Base-by-base conservation (phyloP, 2,888 invertebrate species). In the Altica lythri region DNA sequence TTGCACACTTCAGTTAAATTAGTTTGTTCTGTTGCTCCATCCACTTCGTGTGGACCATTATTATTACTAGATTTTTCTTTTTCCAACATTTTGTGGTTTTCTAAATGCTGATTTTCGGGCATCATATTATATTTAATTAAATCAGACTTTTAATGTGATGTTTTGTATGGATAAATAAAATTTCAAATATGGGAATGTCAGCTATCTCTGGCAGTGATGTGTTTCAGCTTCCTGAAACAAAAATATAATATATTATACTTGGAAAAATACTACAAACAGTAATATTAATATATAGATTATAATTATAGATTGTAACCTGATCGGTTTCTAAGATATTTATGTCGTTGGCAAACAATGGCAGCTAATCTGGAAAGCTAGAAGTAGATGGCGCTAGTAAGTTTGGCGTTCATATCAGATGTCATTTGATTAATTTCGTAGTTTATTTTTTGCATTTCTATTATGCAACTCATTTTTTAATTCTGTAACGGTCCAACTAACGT, bases 1-100 rank as follows among this genome's bases (percentile, higher is more conserved):
- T 73, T 70, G 57, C 69, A 68, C 59, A 72, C 72, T 35, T 68
- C 66, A 3, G 74, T 73, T 25, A 75, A 65, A 13, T 72, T 70
- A 19, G 72, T 75, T 57, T 71, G 72, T 61, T 76, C 75, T 57
- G 73, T 73, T n/a, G 73, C 68, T 29, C 69, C 58, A 35, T 69
- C 68, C 30, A 68, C 69, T 38, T 60, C 46, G n/a, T n/a, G n/a
- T 35, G 68, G 70, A 53, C 75, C 74, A 59, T 76, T 76, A 62
- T 76, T 76, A 61, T 69, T 73, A 43, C 57, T 62, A 53, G 61
- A 55, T 59, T 64, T 68, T 53, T 62, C 61, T 59, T 64, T 68
- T 53, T 62, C 61, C 59, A 64, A 55, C 64, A 66, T 67, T 43
- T 42, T 60, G 42, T 62, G 50, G 19, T 55, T 54, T 18, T 60